Conservation (phyloP, 2,797 vertebrate species). For the Ctenochaetus hawaiiensis region DNA sequence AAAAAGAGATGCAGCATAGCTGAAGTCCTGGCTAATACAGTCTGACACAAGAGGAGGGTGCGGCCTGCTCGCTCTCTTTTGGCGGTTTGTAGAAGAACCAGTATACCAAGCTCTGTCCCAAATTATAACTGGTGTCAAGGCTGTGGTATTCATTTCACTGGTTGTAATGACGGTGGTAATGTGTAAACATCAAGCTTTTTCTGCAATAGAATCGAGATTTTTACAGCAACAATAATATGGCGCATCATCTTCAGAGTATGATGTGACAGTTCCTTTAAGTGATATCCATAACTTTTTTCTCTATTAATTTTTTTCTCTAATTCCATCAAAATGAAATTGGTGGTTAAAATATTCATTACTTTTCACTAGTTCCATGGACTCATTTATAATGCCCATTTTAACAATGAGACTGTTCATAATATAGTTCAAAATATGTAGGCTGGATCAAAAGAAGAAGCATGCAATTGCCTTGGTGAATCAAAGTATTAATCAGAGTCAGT, state of each 20-base stretch:
- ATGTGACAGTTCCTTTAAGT: not conserved
- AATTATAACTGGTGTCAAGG: slow-evolving; percentile 3
- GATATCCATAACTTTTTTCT: not conserved
- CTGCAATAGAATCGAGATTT: not conserved
- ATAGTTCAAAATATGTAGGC: not conserved
- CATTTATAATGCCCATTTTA: not conserved
- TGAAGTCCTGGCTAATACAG: slow-evolving; percentile 7
- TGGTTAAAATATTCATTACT: no score
- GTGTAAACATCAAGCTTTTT: not conserved
- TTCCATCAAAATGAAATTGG: no score
- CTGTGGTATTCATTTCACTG: slow-evolving; percentile 21
- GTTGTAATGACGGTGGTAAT: not conserved
- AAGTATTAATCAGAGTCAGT: not conserved
- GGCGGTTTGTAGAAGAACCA: slow-evolving; percentile 60
- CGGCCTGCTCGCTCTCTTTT: slow-evolving; percentile 26
- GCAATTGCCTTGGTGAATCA: not conserved
- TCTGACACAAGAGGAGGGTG: slow-evolving; percentile 26
- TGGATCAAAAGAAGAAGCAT: not conserved
- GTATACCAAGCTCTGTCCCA: slow-evolving; percentile 44
- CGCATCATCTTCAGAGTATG: not conserved
- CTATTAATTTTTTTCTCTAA: not conserved
- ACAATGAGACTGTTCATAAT: not conserved
- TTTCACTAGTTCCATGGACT: no score
- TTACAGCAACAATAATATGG: not conserved
- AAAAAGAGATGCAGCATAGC: not conserved